phyloP scores from a whole-genome alignment of 1,140 invertebrate genomes.

The Globodera rostochiensis region DNA sequence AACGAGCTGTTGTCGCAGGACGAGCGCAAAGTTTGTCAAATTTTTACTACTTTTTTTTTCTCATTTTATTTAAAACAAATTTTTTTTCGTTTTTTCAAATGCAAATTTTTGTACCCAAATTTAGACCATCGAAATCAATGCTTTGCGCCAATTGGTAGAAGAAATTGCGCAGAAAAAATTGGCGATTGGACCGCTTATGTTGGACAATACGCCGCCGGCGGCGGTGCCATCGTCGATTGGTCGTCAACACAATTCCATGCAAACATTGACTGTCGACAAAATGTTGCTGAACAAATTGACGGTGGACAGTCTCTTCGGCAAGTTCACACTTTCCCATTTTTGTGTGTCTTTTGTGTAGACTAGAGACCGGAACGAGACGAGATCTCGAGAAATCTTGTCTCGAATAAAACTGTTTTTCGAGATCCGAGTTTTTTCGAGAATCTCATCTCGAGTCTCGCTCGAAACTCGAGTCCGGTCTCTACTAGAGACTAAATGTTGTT shows the following conservation, averaged over 20 bases:
- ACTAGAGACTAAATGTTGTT: too few species aligned
- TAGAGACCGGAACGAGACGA: too few species aligned
- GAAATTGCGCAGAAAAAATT: conserved; percentile 58
- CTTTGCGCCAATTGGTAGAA: conserved; percentile 55
- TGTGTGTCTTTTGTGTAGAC: neutral
- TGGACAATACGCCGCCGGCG: conserved; percentile 34
- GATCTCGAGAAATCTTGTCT: too few species aligned
- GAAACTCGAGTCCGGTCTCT: too few species aligned
- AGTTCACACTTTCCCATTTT: conserved; percentile 20
- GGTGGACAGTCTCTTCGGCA: neutral
- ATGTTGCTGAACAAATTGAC: neutral
- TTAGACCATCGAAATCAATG: conserved; percentile 56
- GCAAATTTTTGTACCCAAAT: neutral
- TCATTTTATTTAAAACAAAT: neutral
- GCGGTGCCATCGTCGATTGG: neutral
- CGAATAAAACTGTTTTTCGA: too few species aligned
- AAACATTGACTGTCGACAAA: neutral
- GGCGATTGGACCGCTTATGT: conserved; percentile 47
- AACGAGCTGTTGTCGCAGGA: conserved; percentile 51
- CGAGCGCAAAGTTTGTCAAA: conserved; percentile 33
- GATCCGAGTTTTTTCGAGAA: too few species aligned
- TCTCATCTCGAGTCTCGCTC: too few species aligned
- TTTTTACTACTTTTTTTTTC: neutral
- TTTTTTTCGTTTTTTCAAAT: neutral
- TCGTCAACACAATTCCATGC: too few species aligned